Conservation (phyloP, 2,888 invertebrate species). For the Drosophila koepferae region DNA sequence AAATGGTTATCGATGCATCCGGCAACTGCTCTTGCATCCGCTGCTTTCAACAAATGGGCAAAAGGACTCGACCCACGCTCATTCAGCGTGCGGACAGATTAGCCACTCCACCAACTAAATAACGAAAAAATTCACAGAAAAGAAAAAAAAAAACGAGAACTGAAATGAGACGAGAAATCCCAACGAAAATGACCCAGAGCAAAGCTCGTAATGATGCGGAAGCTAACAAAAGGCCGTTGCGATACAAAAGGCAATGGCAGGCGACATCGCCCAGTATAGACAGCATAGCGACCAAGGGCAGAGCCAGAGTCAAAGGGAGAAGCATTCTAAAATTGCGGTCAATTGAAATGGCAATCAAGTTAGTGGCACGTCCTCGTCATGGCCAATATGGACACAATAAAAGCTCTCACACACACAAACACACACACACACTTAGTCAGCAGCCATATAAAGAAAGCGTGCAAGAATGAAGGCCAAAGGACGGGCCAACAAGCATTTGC, state of each 20-base stretch:
- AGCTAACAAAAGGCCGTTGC: conserved; percentile 68
- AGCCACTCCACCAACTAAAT: conserved; percentile 53
- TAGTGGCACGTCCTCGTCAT: conserved; percentile 75
- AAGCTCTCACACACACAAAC: conserved; percentile 39
- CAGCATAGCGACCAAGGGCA: conserved; percentile 22
- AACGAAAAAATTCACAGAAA: conserved; percentile 28
- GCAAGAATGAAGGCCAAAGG: conserved; percentile 8
- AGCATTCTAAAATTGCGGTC: conserved; percentile 78
- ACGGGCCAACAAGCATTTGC: conserved; percentile 46
- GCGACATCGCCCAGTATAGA: conserved; percentile 31
- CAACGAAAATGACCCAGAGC: conserved; percentile 62
- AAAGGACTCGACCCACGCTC: conserved; percentile 27
- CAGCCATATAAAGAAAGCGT: conserved; percentile 1
- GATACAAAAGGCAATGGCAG: conserved; percentile 61
- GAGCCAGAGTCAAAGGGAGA: conserved; percentile 26
- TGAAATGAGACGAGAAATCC: conserved; percentile 13
- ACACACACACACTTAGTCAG: neutral
- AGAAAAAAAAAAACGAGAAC: neutral
- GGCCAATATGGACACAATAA: conserved; percentile 60
- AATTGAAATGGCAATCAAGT: conserved; percentile 81
- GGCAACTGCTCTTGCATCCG: conserved; percentile 69
- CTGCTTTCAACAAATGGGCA: conserved; percentile 26
- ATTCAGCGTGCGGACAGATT: conserved; percentile 72
- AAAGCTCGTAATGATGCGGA: conserved; percentile 75
- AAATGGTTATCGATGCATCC: conserved; percentile 80